Evolutionary conservation across 2,113 vertebrate genomes (phyloP), one percentile per base, ranked within the genome.

Genomic region (Pomatorhinus ruficollis): DNA sequence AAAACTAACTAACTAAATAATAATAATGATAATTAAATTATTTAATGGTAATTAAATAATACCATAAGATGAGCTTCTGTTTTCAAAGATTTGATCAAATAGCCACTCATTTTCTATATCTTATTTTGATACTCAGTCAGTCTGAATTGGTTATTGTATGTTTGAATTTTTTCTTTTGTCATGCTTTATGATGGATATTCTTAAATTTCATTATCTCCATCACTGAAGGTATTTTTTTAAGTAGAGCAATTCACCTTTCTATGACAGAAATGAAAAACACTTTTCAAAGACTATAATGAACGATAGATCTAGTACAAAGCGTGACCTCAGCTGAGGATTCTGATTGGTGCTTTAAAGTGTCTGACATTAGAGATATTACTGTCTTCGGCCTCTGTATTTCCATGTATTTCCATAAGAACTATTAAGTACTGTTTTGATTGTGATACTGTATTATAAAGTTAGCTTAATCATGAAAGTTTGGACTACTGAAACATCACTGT

Each of bases 11-110:
- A 96, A 75, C 75, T 56, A 14, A 74, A 30, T 81, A 49, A 27
- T 40, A 44, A 49, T 24, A 49, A 49, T 49, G 12, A 24, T 13
- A 24, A 49, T 49, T 49, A 49, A 12, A 49, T 24, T 49, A 49
- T 49, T 23, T 49, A 49, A 24, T 49, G 47, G 24, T 49, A 96
- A 78, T 89, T 56, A 14, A 74, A 30, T 81, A 49, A 30, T 40
- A 40, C 4, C 4, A 8, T 52, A 49, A 71, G 6, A 39, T n/a
- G 11, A 81, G 10, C 5, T 77, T 56, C 37, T 42, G 4, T 69
- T 96, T 94, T 83, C 24, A 89, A 77, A 59, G 22, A 64, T 81
- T 71, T 95, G 19, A 53, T 57, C 47, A 86, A 83, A 83, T 83
- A 90, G 22, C 8, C 8, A 49, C 33, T 90, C 1, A 37, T 88